Percentiles rank a stretch among this genome's conserved stretches.
These are phyloP conservation scores for Microtus montanus DNA, from an alignment of 2,113 vertebrate genomes.

Conservation along the genomic window DNA sequence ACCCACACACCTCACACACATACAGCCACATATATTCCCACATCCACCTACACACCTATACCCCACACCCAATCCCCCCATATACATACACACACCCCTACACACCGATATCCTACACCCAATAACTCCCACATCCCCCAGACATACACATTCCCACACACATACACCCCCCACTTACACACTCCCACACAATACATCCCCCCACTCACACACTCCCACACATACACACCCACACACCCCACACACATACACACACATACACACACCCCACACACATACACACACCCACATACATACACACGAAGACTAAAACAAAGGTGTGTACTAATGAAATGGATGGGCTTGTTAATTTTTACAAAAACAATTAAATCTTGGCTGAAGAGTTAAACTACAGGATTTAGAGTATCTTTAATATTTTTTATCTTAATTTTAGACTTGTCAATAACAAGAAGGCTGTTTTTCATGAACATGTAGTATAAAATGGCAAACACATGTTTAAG, in stretches of 20 bases:
- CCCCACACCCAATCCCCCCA: too few species aligned
- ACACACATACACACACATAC: too few species aligned
- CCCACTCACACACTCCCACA: neutral
- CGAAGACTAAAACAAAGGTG: neutral
- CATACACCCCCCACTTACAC: too few species aligned
- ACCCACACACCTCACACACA: too few species aligned
- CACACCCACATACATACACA: neutral
- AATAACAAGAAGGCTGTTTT: neutral
- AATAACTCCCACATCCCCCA: too few species aligned
- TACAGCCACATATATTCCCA: too few species aligned
- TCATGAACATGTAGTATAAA: neutral
- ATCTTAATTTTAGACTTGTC: neutral
- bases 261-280: neutral
- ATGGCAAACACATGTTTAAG: neutral
- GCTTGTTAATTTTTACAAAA: neutral
- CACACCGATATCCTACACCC: too few species aligned
- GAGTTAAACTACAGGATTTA: neutral
- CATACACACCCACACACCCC: neutral
- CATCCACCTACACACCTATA: too few species aligned
- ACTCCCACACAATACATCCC: too few species aligned
- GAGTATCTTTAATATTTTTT: neutral
- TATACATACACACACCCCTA: too few species aligned
- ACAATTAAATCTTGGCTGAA: neutral
- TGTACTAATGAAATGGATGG: neutral
- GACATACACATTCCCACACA: too few species aligned